Evolutionary conservation across 2,797 vertebrate genomes (phyloP), one percentile per base, ranked within the genome.

Genomic region (Bryconaethiops microstoma): DNA sequence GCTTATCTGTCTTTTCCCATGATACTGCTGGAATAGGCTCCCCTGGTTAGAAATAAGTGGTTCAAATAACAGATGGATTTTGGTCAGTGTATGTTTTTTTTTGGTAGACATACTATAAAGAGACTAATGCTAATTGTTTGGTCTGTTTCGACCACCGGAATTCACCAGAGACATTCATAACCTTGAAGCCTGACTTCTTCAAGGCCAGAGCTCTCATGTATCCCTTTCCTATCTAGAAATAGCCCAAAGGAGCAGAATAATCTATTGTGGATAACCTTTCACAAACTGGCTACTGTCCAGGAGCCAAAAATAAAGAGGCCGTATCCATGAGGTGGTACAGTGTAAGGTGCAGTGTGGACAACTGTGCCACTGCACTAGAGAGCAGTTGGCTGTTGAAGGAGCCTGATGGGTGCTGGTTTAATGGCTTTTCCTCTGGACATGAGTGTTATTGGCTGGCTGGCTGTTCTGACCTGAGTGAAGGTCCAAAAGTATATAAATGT

Each of bases 161-260:
- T 13, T 72, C 50, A 62, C 19, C 16, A 10, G 4, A 29, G 29
- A 76, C 17, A 7, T 8, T 54, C 65, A 57, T 35, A 79, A 76
- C 67, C 55, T 83, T 80, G 74, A 23, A 39, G 62, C 63, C 54
- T 72, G 63, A 10, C n/a, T 57, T 23, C 25, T 55, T 42, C 54
- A 59, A 42, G 9, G 65, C 62, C 17, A 71, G 63, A 70, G 69
- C 16, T 77, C 81, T 86, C 76, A 64, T 60, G 64, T 87, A 76
- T 75, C 62, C 71, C 21, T 78, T 65, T 17, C 70, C 70, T 63
- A 40, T 64, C 68, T 65, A 78, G 77, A 87, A 85, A 87, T 85
- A 86, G 74, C 45, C 63, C 21, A 52, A 74, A 76, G 40, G 40
- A 54, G 45, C 65, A 80, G 67, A 82, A 65, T 76, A 67, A 62